These are phyloP conservation scores for Chamaetylas fuelleborni DNA, from an alignment of 2,113 vertebrate genomes.

Conservation along the genomic window DNA sequence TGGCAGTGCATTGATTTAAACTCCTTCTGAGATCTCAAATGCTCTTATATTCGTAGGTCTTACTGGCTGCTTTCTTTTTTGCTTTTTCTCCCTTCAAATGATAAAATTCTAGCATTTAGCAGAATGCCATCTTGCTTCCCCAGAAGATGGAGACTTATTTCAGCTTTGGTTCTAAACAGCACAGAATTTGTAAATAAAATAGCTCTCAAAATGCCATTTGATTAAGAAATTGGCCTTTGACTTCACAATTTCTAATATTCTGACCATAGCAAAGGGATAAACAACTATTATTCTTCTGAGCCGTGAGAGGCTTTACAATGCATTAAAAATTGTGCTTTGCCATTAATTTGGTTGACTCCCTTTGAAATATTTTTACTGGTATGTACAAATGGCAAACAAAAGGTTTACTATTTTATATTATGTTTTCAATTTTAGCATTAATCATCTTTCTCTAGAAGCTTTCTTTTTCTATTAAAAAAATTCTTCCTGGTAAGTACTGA, in stretches of 20 bases:
- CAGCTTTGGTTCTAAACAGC: constrained; percentile 70
- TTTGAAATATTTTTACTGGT: constrained; percentile 12
- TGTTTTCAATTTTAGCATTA: background rate
- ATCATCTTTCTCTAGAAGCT: background rate
- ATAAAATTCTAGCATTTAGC: constrained; percentile 80
- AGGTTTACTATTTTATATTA: background rate
- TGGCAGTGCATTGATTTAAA: constrained; percentile 85
- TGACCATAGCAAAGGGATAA: constrained; percentile 36
- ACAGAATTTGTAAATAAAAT: constrained; percentile 55
- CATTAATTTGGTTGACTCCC: constrained; percentile 14
- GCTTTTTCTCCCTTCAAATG: constrained; percentile 43
- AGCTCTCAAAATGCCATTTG: constrained; percentile 45
- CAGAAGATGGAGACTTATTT: constrained; percentile 68
- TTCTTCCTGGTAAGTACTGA: background rate
- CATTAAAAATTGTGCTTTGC: constrained; percentile 4
- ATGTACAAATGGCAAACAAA: background rate
- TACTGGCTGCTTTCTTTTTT: constrained; percentile 65
- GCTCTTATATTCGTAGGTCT: constrained; percentile 81
- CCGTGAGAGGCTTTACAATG: background rate
- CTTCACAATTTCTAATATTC: constrained; percentile 49
- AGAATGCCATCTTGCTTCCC: constrained; percentile 70
- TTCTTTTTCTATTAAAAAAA: constrained; percentile 10
- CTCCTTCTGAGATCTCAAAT: constrained; percentile 84
- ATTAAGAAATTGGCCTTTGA: constrained; percentile 61
- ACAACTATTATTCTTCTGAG: background rate